A percentile compares a stretch with the other conserved stretches of the same genome.
Evolutionary conservation across 92 coral and sea anemone genomes (phyloP).

Genomic region (Zoanthus gigantus): DNA sequence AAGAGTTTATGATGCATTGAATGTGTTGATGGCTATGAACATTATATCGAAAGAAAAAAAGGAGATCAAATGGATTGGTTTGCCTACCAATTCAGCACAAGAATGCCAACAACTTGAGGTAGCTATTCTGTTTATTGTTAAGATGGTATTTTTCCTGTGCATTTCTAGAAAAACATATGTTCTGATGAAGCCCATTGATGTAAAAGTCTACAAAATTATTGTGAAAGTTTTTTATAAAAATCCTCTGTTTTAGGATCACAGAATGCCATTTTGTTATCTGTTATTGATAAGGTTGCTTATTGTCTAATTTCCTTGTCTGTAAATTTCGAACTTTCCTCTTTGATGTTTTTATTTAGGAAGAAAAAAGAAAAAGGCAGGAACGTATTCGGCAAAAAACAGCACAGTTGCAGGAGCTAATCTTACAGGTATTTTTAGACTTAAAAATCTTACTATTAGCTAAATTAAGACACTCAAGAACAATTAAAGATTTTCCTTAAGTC

Average conservation of each 20-base stretch:
- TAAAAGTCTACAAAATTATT: no score
- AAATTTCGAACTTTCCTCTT: not conserved
- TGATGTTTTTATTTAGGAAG: conserved; percentile 68
- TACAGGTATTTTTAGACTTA: conserved; percentile 72
- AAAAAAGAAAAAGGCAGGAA: conserved; percentile 87
- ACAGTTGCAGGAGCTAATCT: conserved; percentile 95
- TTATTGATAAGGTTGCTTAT: not conserved
- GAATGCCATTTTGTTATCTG: no score
- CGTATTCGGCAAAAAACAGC: conserved; percentile 98
- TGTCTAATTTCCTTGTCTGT: not conserved
- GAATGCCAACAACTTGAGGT: conserved; percentile 99
- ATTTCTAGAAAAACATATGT: no score
- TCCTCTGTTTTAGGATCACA: no score
- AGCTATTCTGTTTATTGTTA: not conserved
- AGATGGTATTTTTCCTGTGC: not conserved
- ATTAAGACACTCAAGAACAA: no score
- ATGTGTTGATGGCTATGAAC: conserved; percentile 99
- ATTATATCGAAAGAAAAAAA: conserved; percentile 98
- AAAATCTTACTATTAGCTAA: no score
- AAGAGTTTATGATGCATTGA: conserved; percentile 98
- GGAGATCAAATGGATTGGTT: conserved; percentile 98
- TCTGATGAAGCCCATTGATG: no score
- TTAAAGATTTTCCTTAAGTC: no score
- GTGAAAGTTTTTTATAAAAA: no score
- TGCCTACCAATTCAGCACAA: conserved; percentile 99